Base-by-base conservation (phyloP, 2,888 invertebrate genomes). In the Aphrophora alni region DNA sequence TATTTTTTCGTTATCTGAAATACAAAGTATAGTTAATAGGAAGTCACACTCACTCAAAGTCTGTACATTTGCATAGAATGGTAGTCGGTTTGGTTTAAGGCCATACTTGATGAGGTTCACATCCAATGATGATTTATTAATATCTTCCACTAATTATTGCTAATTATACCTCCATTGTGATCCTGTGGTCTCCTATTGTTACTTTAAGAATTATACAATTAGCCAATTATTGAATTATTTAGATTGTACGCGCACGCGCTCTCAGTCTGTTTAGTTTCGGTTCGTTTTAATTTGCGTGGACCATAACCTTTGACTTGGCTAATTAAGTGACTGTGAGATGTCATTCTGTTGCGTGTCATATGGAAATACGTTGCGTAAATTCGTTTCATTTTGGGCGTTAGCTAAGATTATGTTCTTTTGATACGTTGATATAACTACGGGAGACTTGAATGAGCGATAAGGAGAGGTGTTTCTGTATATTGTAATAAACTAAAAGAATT, bases 71-170 rank as follows among this genome's bases (percentile, higher is more conserved):
- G 21, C 59, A 59, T 59, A 59, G 59, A 59, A 59, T 59, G 14
- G 59, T 21, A 59, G 59, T 4, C 59, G 59, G 12, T 59, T 59
- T n/a, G 59, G 12, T n/a, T 44, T 44, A 44, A 44, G 44, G 44
- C 44, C 44, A 44, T 44, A 2, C 44, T 44, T 21, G 59, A 21
- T n/a, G n/a, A n/a, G n/a, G n/a, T n/a, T n/a, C n/a, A n/a, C n/a
- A n/a, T n/a, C n/a, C n/a, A n/a, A n/a, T n/a, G n/a, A n/a, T 59
- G 59, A 59, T 59, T 59, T 59, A 59, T 59, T 59, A 59, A 59
- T 59, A 59, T 21, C 21, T 59, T 21, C 12, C 59, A 59, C 21
- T 59, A 59, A 59, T 59, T 59, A 59, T 59, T 21, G 59, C 59
- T 59, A 59, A 59, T 59, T 59, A 59, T 59, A 44, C 44, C 44